Evolutionary conservation across 2,888 invertebrate species (phyloP).

Genomic region (Caenorhabditis macrosperma): DNA sequence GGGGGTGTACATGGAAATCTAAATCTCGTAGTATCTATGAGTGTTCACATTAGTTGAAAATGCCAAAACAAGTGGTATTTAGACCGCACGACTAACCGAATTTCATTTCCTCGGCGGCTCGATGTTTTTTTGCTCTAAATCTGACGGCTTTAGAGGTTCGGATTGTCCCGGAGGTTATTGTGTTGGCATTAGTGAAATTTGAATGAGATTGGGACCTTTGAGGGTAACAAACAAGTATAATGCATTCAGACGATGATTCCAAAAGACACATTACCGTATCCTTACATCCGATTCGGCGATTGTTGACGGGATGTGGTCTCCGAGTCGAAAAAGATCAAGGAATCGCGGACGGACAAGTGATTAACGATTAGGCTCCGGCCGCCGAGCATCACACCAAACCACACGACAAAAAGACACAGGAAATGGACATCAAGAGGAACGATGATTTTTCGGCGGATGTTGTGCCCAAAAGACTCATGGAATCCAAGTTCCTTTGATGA

Average conservation of each 20-base stretch:
- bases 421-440: conserved; percentile 16
- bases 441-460: conserved; percentile 9
- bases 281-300: too few species aligned
- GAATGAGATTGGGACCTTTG: too few species aligned
- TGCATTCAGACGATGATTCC: too few species aligned
- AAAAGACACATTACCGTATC: not conserved
- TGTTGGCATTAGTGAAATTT: too few species aligned
- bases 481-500: conserved; percentile 12
- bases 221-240: too few species aligned
- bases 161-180: too few species aligned
- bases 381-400: not conserved
- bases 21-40: not conserved
- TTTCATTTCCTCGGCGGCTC: not conserved
- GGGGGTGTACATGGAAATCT: not conserved
- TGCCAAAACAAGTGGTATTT: not conserved
- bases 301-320: conserved; percentile 12
- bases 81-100: not conserved
- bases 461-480: not conserved
- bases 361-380: conserved; percentile 38
- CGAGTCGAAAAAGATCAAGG: conserved; percentile 28
- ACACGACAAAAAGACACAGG: conserved; percentile 14
- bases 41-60: conserved; percentile 10
- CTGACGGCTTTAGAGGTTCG: not conserved
- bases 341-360: conserved; percentile 23
- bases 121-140: not conserved